Percentiles rank a stretch among this genome's conserved stretches.
phyloP scores from a whole-genome alignment of 2,797 vertebrate species.

The Enteromius viviparus region DNA sequence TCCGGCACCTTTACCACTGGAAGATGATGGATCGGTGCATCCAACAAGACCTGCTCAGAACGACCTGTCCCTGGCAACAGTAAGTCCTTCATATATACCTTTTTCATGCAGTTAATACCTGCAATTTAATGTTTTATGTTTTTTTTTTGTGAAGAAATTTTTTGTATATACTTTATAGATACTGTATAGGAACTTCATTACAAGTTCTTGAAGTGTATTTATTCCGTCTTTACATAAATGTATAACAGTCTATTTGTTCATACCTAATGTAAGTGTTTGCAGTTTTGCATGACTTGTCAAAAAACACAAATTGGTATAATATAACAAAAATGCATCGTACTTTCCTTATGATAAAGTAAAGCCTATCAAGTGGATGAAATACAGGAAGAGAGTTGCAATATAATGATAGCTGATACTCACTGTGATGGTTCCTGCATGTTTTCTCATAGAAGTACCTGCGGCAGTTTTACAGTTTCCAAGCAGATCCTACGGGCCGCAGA shows the following conservation, averaged over 20 bases:
- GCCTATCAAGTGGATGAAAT: constrained; percentile 22
- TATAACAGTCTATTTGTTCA: background rate
- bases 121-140: background rate
- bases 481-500: constrained; percentile 62
- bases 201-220: background rate
- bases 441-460: constrained; percentile 76
- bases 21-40: constrained; percentile 58
- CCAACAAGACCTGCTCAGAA: constrained; percentile 57
- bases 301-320: background rate
- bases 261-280: background rate
- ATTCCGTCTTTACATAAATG: background rate
- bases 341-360: background rate
- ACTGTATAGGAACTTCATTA: background rate
- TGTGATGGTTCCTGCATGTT: background rate
- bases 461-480: constrained; percentile 72
- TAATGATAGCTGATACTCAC: background rate
- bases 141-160: background rate
- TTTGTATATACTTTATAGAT: background rate
- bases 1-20: constrained; percentile 63
- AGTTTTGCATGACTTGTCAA: background rate
- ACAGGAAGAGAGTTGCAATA: background rate
- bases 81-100: constrained; percentile 71
- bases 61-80: constrained; percentile 76
- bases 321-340: background rate
- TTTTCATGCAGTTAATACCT: background rate